Conservation (phyloP, 2,797 vertebrate genomes). For the Antrozous pallidus region DNA sequence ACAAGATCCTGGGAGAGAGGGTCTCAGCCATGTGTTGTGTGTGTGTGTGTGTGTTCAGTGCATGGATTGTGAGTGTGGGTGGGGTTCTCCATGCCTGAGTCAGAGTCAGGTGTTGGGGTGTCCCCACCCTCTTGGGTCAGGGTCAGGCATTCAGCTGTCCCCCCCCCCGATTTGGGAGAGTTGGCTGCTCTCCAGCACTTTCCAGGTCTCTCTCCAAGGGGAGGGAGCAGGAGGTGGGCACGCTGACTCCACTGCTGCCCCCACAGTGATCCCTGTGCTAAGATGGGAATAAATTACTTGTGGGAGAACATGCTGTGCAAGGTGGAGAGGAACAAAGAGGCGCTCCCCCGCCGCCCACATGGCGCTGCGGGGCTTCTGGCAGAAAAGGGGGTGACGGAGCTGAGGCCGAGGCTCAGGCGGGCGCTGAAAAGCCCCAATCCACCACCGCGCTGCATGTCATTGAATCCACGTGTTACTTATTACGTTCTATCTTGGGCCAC, state of each 20-base stretch:
- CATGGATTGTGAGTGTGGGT: neutral
- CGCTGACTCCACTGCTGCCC: neutral
- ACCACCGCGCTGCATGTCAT: rapidly evolving
- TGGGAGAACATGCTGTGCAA: constrained; percentile 56
- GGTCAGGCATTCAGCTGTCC: neutral
- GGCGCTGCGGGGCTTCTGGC: neutral
- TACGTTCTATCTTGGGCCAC: neutral
- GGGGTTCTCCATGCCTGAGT: too few relatives aligned
- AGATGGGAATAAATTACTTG: constrained; percentile 44
- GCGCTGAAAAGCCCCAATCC: neutral
- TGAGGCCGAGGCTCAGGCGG: neutral
- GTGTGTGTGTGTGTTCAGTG: neutral
- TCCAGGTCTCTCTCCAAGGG: neutral
- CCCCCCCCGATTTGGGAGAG: too few relatives aligned
- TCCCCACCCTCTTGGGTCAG: neutral
- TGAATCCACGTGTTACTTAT: neutral
- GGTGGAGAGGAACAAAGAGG: constrained; percentile 47
- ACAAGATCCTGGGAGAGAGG: neutral
- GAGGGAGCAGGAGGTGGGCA: neutral
- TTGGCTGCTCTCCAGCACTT: neutral
- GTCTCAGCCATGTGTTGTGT: neutral
- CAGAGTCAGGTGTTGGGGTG: too few relatives aligned
- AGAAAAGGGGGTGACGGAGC: neutral
- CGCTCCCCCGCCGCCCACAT: constrained; percentile 48
- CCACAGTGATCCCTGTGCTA: neutral